phyloP scores from a whole-genome alignment of 2,888 invertebrate genomes.

The Sylvicola fuscatus region DNA sequence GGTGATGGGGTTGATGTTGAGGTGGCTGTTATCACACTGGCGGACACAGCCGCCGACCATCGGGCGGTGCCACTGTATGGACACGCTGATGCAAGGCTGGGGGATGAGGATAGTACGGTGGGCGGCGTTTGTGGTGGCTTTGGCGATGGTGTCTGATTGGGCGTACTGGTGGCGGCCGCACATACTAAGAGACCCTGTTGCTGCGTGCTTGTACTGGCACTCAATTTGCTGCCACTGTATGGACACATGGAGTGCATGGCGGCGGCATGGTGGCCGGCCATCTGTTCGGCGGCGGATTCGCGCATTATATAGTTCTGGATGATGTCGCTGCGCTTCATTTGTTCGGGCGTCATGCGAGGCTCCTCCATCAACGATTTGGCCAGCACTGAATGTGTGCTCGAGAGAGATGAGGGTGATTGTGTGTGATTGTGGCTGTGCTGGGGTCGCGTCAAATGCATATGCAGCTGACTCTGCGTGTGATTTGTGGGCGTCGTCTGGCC shows the following conservation, averaged over 20 bases:
- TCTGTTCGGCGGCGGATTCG: slow-evolving; percentile 26
- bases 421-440: slow-evolving; percentile 6
- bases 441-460: slow-evolving; percentile 34
- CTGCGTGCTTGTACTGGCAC: slow-evolving; percentile 16
- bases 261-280: too few species aligned
- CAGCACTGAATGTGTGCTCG: slow-evolving; percentile 73
- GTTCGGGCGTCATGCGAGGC: slow-evolving; percentile 84
- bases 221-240: slow-evolving; percentile 14
- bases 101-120: too few species aligned
- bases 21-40: slow-evolving; percentile 7
- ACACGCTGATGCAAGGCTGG: too few species aligned
- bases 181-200: too few species aligned
- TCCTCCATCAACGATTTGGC: slow-evolving; percentile 82
- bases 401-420: slow-evolving; percentile 35
- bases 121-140: too few species aligned
- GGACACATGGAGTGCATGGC: slow-evolving; percentile 20
- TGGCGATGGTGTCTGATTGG: too few species aligned
- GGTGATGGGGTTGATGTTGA: slow-evolving; percentile 14
- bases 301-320: slow-evolving; percentile 85
- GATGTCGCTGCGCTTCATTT: slow-evolving; percentile 77
- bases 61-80: slow-evolving; percentile 14
- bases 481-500: not conserved
- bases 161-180: too few species aligned
- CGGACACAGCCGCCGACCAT: slow-evolving; percentile 21
- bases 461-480: slow-evolving; percentile 19